Evolutionary conservation across 2,888 invertebrate species (phyloP).

Genomic region (Chrysolina oricalcia): DNA sequence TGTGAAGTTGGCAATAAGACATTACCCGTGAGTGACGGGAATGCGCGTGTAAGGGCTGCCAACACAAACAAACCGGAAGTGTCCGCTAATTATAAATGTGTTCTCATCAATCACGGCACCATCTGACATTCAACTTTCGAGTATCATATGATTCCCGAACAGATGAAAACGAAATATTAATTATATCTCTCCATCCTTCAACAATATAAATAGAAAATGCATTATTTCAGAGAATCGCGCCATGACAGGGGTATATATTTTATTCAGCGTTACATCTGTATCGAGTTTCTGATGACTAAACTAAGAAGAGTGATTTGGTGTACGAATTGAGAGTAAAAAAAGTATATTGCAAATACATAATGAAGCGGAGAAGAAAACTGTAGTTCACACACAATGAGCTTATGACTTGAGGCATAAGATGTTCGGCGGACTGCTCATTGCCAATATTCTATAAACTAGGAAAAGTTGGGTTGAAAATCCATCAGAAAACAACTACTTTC

Average conservation of each 20-base stretch:
- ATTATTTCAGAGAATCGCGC: slow-evolving; percentile 34
- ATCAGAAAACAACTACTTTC: too few relatives aligned
- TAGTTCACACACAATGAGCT: too few relatives aligned
- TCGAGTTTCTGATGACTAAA: slow-evolving; percentile 6
- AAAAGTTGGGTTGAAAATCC: too few relatives aligned
- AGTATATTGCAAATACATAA: too few relatives aligned
- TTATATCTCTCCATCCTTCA: slow-evolving; percentile 49
- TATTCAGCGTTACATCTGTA: background rate
- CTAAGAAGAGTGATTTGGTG: background rate
- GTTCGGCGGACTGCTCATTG: too few relatives aligned
- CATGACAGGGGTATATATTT: slow-evolving; percentile 12
- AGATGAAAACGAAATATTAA: slow-evolving; percentile 57
- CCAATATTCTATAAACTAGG: too few relatives aligned
- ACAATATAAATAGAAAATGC: slow-evolving; percentile 47
- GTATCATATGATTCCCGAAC: slow-evolving; percentile 52
- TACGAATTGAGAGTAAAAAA: too few relatives aligned
- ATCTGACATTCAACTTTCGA: slow-evolving; percentile 60
- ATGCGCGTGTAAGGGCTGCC: slow-evolving; percentile 67
- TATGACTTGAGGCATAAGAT: too few relatives aligned
- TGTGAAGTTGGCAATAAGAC: slow-evolving; percentile 64
- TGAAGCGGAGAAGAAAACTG: too few relatives aligned
- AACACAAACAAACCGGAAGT: slow-evolving; percentile 72
- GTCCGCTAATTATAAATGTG: slow-evolving; percentile 73
- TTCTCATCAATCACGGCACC: slow-evolving; percentile 71
- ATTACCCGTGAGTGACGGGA: slow-evolving; percentile 65